These are phyloP conservation scores for Progne subis DNA, from an alignment of 2,113 vertebrate genomes.

Conservation along the genomic window DNA sequence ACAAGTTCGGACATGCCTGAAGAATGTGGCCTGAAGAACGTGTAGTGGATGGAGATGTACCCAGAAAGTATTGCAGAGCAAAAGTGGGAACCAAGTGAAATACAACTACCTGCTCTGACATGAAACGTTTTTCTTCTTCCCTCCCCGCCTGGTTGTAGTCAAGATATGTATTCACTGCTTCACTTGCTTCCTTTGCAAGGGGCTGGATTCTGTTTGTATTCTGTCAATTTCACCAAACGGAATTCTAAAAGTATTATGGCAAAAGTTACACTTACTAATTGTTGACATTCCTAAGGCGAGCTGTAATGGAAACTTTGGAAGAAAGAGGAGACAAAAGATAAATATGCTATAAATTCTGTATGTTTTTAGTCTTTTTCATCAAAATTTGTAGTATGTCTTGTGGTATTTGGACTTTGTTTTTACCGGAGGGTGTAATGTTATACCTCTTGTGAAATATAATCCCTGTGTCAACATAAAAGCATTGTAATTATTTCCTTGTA, in stretches of 20 bases:
- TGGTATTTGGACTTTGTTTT: background rate
- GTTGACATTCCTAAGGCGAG: background rate
- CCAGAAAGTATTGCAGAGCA: background rate
- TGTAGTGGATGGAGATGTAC: background rate
- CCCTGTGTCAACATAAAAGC: background rate
- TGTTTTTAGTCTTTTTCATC: background rate
- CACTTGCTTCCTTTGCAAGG: background rate
- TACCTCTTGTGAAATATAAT: background rate
- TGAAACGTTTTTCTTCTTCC: background rate
- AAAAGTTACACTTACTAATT: background rate
- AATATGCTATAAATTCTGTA: background rate
- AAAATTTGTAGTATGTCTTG: background rate
- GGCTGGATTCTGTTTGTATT: background rate
- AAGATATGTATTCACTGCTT: background rate
- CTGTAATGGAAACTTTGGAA: background rate
- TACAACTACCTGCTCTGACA: background rate
- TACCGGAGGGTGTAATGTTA: background rate
- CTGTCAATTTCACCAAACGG: background rate
- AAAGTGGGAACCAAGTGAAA: background rate
- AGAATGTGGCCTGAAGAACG: constrained; percentile 1
- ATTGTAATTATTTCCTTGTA: background rate
- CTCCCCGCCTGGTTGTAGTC: background rate
- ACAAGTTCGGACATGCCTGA: constrained; percentile 46
- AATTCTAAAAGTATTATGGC: background rate
- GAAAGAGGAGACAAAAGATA: background rate